Base-by-base conservation (phyloP, 2,797 vertebrate genomes). In the Catharus ustulatus region DNA sequence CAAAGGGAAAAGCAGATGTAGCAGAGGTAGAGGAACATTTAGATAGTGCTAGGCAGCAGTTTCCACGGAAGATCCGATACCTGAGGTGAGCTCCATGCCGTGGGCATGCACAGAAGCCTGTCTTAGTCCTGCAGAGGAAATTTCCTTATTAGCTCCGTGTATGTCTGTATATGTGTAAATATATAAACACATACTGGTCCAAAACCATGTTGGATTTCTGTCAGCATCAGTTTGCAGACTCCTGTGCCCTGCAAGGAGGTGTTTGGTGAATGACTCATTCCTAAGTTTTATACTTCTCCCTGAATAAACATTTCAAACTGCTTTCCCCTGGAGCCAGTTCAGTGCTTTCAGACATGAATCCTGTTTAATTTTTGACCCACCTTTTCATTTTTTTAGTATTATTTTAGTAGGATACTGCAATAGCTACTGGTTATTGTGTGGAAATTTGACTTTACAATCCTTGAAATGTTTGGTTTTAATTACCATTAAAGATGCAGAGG, bases 391-490 rank as follows among this genome's bases (percentile, higher is more conserved):
- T 83, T 62, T 75, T 43, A 40, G 52, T 58, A 51, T 89, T 89
- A 8, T 9, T 2, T 69, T 58, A 63, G 46, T n/a, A 79, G 29
- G 17, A 24, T 10, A 81, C 36, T 16, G 43, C 23, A 79, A n/a
- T 40, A 64, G 20, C 15, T 78, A 40, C 66, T 57, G 68, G 59
- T 72, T 73, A 68, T 52, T 5, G 1, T 13, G 10, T 72, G 58
- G n/a, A 87, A 94, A 88, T 86, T 43, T 67, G 63, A 80, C 36
- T 87, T 90, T 21, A 55, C 38, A 48, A 34, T 63, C 36, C 55
- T 69, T 52, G 27, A 87, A 89, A 46, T 46, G 1, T 85, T 91
- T 87, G 68, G 18, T 10, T 93, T 93, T 72, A 89, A 73, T 95
- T 84, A 66, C 1, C 0, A 59, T 46, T 93, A 45, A 84, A 92